phyloP scores from a whole-genome alignment of 1,140 invertebrate genomes.

The Oreohelix idahoensis region DNA sequence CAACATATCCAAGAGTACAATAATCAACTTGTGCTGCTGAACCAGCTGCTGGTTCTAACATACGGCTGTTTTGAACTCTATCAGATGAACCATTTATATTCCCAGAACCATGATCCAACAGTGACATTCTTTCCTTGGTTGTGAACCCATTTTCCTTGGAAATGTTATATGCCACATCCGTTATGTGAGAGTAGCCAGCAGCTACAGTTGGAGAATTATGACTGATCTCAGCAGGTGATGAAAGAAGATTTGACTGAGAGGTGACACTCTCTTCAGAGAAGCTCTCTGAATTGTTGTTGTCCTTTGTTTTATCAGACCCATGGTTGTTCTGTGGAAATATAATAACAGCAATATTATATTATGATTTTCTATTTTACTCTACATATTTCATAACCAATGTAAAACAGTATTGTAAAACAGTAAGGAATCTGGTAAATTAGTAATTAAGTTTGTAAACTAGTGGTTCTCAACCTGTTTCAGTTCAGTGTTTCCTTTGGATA shows the following conservation, averaged over 20 bases:
- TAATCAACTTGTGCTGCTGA: not conserved
- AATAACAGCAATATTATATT: too few species aligned
- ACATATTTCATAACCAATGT: too few species aligned
- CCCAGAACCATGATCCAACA: not conserved
- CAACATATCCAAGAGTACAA: not conserved
- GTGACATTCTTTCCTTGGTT: not conserved
- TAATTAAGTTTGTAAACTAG: too few species aligned
- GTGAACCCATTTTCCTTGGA: not conserved
- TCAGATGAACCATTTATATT: not conserved
- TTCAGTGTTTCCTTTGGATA: too few species aligned
- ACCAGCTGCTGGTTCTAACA: not conserved
- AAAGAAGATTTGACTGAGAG: not conserved
- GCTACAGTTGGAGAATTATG: not conserved
- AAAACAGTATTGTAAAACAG: too few species aligned
- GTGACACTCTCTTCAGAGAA: slow-evolving; percentile 1
- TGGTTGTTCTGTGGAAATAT: not conserved
- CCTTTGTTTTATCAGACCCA: not conserved
- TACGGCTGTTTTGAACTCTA: not conserved
- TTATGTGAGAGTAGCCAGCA: not conserved
- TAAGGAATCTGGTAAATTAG: too few species aligned
- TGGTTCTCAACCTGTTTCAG: too few species aligned
- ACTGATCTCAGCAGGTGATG: not conserved
- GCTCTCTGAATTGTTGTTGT: not conserved
- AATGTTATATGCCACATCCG: not conserved
- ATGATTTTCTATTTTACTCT: too few species aligned